Percentiles rank a stretch among this genome's conserved stretches.
These are phyloP conservation scores for Zenarchopterus dispar DNA, from an alignment of 2,797 vertebrate genomes.

Conservation along the genomic window DNA sequence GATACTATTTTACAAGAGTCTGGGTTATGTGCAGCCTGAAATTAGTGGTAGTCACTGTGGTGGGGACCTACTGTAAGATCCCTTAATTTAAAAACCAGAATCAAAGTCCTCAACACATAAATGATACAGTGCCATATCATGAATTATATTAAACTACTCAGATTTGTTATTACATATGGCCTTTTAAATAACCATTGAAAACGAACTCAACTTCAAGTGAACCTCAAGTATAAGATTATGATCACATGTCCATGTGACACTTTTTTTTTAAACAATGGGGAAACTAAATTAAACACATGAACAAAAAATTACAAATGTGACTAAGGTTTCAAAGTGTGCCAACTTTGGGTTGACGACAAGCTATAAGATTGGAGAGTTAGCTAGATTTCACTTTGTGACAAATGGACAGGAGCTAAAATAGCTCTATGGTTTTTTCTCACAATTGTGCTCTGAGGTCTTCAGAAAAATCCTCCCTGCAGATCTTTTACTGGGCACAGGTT, in stretches of 20 bases:
- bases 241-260: slow-evolving; percentile 13
- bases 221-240: slow-evolving; percentile 58
- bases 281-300: slow-evolving; percentile 27
- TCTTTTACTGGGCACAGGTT: slow-evolving; percentile 58
- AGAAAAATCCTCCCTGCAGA: slow-evolving; percentile 63
- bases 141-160: slow-evolving; percentile 52
- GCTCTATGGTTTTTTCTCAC: slow-evolving; percentile 59
- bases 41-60: slow-evolving; percentile 73
- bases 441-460: slow-evolving; percentile 60
- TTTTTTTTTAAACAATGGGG: slow-evolving; percentile 17
- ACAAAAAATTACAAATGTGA: slow-evolving; percentile 8
- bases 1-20: slow-evolving; percentile 52
- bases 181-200: slow-evolving; percentile 54
- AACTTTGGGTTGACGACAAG: neutral
- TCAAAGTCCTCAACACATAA: slow-evolving; percentile 57
- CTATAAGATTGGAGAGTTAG: too few relatives aligned
- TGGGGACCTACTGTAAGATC: slow-evolving; percentile 49
- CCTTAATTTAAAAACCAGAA: slow-evolving; percentile 70
- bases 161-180: slow-evolving; percentile 66
- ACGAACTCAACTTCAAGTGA: slow-evolving; percentile 47
- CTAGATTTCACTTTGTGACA: slow-evolving; percentile 23
- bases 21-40: slow-evolving; percentile 61
- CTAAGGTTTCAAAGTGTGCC: slow-evolving; percentile 22
- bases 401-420: slow-evolving; percentile 59
- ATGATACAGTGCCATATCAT: slow-evolving; percentile 58